Evolutionary conservation across 2,113 vertebrate species (phyloP).

Genomic region (Speoplatyrhinus poulsoni): DNA sequence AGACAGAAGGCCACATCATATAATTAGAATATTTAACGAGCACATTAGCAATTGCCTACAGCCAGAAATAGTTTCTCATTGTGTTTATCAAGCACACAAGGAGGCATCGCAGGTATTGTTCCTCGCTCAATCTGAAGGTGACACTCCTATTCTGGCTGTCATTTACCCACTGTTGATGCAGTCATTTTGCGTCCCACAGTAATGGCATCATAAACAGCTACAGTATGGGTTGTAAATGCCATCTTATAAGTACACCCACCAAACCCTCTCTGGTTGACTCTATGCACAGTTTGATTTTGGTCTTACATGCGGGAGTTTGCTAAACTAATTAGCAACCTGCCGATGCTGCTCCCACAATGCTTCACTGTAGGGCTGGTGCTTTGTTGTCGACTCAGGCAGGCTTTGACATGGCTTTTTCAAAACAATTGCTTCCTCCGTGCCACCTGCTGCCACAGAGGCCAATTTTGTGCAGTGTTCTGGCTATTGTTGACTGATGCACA

Average conservation of each 20-base stretch:
- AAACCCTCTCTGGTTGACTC: slow-evolving; percentile 7
- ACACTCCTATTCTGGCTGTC: slow-evolving; percentile 54
- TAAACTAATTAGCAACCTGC: no score
- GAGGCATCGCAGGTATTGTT: slow-evolving; percentile 64
- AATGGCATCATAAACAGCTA: slow-evolving; percentile 33
- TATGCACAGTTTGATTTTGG: neutral
- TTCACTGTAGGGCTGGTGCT: no score
- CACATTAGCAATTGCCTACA: slow-evolving; percentile 60
- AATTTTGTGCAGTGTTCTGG: no score
- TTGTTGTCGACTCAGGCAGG: no score
- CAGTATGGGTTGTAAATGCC: slow-evolving; percentile 64
- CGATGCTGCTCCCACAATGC: no score
- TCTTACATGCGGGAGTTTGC: no score
- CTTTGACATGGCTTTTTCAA: no score
- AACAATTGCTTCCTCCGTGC: no score
- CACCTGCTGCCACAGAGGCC: no score
- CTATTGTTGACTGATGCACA: no score
- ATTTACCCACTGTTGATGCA: slow-evolving; percentile 52
- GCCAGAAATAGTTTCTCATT: slow-evolving; percentile 49
- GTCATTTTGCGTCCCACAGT: slow-evolving; percentile 35
- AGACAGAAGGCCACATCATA: slow-evolving; percentile 52
- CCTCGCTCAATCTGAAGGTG: slow-evolving; percentile 50
- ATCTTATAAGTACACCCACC: slow-evolving; percentile 14
- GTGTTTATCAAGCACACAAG: slow-evolving; percentile 55
- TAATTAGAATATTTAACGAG: slow-evolving; percentile 73